Evolutionary conservation across 1,140 invertebrate genomes (phyloP), one percentile per base, ranked within the genome.

Genomic region (Magallana ariakensis): DNA sequence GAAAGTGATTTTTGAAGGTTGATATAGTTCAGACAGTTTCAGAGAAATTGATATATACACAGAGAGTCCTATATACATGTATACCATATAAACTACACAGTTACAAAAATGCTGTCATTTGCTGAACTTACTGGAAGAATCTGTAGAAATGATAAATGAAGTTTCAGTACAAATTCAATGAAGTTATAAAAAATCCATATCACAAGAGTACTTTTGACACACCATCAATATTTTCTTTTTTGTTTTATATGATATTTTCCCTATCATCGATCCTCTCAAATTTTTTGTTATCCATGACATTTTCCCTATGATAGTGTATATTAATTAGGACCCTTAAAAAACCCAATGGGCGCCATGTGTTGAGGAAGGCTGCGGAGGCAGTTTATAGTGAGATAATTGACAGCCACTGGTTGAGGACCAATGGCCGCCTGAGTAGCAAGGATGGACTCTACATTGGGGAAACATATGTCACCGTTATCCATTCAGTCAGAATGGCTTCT

Each of bases 381-480:
- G 22, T 70, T 26, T 70, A 26, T 70, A 13, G 22, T 1, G 5
- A 70, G 22, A 70, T 70, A 26, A 22, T 22, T 70, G 62, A 70
- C 19, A 70, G 66, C 33, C 66, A 70, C 19, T 19, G 33, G 33
- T 33, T 33, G 33, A 33, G 33, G 33, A 33, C 33, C 33, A 33
- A 2, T 1, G 33, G 1, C 33, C 3, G 33, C 33, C 33, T n/a
- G n/a, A 33, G 33, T 33, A 33, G 33, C 33, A 33, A 15, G 66
- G 22, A 9, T 11, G 19, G 66, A 33, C 11, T 22, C 22, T 70
- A 70, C 19, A 70, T 19, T 33, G 66, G 26, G 66, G 66, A 26
- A 33, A 33, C 66, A 70, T 70, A 26, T 70, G 66, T 70, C 66
- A 70, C 66, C 66, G 33, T 70, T 70, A 70, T 19, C 33, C 33